Evolutionary conservation across 2,888 invertebrate species (phyloP).

Genomic region (Mayetiola destructor): DNA sequence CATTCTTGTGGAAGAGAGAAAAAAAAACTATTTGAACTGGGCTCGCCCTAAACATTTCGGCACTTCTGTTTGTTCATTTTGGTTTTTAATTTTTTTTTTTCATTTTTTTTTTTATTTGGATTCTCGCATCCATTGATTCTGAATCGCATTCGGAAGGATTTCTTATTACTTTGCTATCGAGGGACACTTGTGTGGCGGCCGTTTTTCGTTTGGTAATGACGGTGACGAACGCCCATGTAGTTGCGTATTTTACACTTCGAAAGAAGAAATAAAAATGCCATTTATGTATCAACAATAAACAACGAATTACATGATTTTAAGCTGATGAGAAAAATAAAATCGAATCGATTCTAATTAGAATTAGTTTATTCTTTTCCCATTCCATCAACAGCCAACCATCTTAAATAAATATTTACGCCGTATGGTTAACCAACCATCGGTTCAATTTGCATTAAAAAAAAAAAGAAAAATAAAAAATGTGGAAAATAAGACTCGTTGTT

Average conservation of each 20-base stretch:
- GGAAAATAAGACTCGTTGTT: too few species aligned
- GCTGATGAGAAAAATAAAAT: not conserved
- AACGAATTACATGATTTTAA: not conserved
- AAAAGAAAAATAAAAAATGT: too few species aligned
- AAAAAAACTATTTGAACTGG: not conserved
- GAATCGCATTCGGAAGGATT: not conserved
- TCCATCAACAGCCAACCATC: not conserved
- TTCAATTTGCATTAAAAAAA: too few species aligned
- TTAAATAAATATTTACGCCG: not conserved
- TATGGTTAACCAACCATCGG: too few species aligned
- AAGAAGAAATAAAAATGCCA: not conserved
- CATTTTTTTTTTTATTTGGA: too few species aligned
- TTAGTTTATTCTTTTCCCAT: not conserved
- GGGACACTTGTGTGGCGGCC: constrained; percentile 1
- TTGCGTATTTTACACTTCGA: not conserved
- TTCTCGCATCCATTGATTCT: constrained; percentile 3
- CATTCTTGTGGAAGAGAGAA: not conserved
- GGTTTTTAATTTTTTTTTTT: not conserved
- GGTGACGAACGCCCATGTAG: constrained; percentile 4
- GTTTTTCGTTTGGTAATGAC: constrained; percentile 10
- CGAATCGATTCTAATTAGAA: constrained; percentile 1
- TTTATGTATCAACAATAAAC: not conserved
- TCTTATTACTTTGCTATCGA: not conserved
- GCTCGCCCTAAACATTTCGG: not conserved
- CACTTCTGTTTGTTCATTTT: not conserved